Evolutionary conservation across 2,888 invertebrate species (phyloP), one percentile per base, ranked within the genome.

Genomic region (Aspidapion aeneum): DNA sequence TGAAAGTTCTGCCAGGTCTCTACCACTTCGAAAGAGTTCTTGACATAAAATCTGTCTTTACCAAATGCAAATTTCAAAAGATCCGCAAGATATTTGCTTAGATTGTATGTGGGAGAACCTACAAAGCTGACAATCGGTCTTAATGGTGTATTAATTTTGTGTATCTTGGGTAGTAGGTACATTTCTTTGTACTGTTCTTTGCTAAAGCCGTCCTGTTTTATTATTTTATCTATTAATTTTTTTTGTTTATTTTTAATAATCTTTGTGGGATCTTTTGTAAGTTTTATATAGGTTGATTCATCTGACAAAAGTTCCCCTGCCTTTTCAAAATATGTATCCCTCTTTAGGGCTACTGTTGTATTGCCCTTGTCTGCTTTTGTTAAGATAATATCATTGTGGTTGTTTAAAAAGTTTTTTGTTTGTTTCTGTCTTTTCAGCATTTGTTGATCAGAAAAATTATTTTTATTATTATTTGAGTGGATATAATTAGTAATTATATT

Each of bases 91-190:
- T 52, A 52, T 52, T 52, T 52, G 54, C 18, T 52, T 52, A 52
- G 16, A 9, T 35, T 35, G 12, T 52, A 52, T 3, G 16, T 16
- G 9, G 18, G 54, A 7, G n/a, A 52, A 18, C 54, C 54, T 16
- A 52, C 54, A 52, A 52, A 52, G n/a, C 54, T 52, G 3, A 52
- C 54, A 18, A 52, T 52, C 9, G 54, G 54, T 17, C 54, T 52
- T 52, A 18, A 35, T 35, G 35, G 35, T 35, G 35, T 35, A 35
- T 7, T 35, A 35, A 7, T 35, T 35, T 35, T 35, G 16, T 52
- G 54, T 52, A 52, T 52, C 16, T 52, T 52, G 3, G 54, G 54
- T 7, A 52, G 54, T 18, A 52, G 54, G 16, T 52, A 52, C 54
- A 52, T 52, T 52, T 52, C 16, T 18, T 52, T 7, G n/a, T 16